Evolutionary conservation across 2,888 invertebrate species (phyloP).

Genomic region (Romanomermis culicivorax): DNA sequence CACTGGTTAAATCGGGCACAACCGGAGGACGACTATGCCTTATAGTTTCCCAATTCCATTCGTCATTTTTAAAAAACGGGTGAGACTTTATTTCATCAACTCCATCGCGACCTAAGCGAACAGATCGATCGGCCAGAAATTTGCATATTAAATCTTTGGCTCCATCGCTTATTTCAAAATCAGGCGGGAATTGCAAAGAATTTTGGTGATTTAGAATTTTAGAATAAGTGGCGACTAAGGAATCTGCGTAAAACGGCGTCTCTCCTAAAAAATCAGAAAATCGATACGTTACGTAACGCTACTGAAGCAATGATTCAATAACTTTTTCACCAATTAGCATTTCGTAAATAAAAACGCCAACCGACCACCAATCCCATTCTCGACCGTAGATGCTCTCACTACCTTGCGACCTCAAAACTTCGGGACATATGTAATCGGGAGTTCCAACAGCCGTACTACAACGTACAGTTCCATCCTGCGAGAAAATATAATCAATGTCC

Average conservation of each 20-base stretch:
- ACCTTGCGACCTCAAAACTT: slow-evolving; percentile 87
- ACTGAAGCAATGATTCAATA: neutral
- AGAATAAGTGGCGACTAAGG: slow-evolving; percentile 87
- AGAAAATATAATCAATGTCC: slow-evolving; percentile 7
- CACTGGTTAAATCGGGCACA: slow-evolving; percentile 77
- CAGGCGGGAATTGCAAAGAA: slow-evolving; percentile 71
- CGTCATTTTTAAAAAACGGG: slow-evolving; percentile 81
- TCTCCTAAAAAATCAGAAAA: slow-evolving; percentile 38
- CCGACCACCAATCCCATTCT: slow-evolving; percentile 59
- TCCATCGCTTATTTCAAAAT: slow-evolving; percentile 63
- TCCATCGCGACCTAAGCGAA: slow-evolving; percentile 68
- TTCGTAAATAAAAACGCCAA: slow-evolving; percentile 93
- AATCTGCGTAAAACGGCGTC: slow-evolving; percentile 96
- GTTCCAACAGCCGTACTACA: slow-evolving; percentile 97
- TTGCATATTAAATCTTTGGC: slow-evolving; percentile 59
- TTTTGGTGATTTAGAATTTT: slow-evolving; percentile 98
- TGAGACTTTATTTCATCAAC: slow-evolving; percentile 84
- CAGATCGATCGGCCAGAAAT: slow-evolving; percentile 64
- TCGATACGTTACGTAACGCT: neutral
- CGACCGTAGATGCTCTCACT: slow-evolving; percentile 83
- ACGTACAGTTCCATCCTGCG: slow-evolving; percentile 66
- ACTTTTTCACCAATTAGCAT: slow-evolving; percentile 59
- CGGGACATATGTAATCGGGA: slow-evolving; percentile 96
- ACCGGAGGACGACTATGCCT: slow-evolving; percentile 80
- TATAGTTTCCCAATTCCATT: slow-evolving; percentile 91